Evolutionary conservation across 1,140 invertebrate species (phyloP).

Genomic region (Drosophila suzukii): DNA sequence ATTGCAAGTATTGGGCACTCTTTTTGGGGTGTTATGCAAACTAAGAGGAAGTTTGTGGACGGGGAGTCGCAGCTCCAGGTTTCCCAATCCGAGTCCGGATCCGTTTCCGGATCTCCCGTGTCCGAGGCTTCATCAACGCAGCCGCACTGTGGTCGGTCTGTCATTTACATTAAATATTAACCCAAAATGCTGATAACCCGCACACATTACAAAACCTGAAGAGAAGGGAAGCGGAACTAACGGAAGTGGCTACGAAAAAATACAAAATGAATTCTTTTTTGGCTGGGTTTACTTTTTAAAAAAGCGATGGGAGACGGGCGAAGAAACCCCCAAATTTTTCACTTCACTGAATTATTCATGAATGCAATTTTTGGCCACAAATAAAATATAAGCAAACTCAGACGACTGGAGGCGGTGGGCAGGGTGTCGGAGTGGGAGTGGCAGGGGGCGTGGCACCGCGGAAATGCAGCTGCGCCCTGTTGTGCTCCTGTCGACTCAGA

Average conservation of each 20-base stretch:
- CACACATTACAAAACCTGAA: constrained; percentile 63
- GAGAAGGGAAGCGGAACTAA: constrained; percentile 15
- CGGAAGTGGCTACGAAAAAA: constrained; percentile 48
- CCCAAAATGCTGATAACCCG: constrained; percentile 74
- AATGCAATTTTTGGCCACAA: constrained; percentile 82
- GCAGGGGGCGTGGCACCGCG: constrained; percentile 33
- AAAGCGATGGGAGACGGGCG: constrained; percentile 37
- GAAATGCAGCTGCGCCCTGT: constrained; percentile 33
- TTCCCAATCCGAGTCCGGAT: neutral
- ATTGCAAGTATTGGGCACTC: constrained; percentile 38
- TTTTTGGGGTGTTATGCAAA: constrained; percentile 46
- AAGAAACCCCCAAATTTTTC: constrained; percentile 70
- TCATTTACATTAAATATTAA: constrained; percentile 82
- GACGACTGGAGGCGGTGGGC: constrained; percentile 12
- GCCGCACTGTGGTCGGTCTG: constrained; percentile 47
- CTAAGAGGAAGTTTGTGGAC: constrained; percentile 37
- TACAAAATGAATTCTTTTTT: constrained; percentile 62
- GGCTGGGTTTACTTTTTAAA: constrained; percentile 33
- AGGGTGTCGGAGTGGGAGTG: neutral
- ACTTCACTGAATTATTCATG: constrained; percentile 82
- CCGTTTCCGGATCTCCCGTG: constrained; percentile 4
- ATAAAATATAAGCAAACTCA: constrained; percentile 77
- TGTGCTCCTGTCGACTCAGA: constrained; percentile 60
- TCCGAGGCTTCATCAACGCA: constrained; percentile 57
- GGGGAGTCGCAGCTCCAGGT: neutral